Conservation (phyloP, 2,888 invertebrate genomes). For the Norana najaformis region DNA sequence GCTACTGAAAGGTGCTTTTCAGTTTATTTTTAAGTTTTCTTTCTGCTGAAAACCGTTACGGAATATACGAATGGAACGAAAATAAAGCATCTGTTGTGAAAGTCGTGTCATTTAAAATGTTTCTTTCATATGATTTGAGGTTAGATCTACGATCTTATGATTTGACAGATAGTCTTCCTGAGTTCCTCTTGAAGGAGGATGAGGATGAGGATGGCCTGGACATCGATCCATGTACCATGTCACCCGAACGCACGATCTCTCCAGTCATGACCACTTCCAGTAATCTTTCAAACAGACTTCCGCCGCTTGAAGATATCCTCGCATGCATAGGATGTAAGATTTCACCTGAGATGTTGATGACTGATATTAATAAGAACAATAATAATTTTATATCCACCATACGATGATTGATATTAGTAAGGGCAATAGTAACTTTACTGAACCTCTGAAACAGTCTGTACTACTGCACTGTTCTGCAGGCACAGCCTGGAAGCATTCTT, state of each 20-base stretch:
- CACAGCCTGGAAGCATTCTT: background rate
- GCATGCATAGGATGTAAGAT: background rate
- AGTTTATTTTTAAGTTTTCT: no score
- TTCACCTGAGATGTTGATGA: background rate
- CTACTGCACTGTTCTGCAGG: background rate
- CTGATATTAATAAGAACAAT: no score
- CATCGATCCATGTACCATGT: slow-evolving; percentile 56
- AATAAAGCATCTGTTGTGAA: no score
- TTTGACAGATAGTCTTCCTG: slow-evolving; percentile 34
- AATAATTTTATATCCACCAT: no score
- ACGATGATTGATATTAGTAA: no score
- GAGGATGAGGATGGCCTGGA: slow-evolving; percentile 53
- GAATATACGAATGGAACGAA: no score
- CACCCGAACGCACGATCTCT: slow-evolving; percentile 41
- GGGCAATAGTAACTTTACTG: background rate
- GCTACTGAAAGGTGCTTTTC: no score
- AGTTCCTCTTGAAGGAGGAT: slow-evolving; percentile 40
- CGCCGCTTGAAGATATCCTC: slow-evolving; percentile 24
- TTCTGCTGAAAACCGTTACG: no score
- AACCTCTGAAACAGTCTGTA: background rate
- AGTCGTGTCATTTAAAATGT: no score
- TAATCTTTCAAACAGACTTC: background rate
- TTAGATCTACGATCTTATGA: background rate
- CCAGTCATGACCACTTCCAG: background rate
- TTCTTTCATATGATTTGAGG: background rate